Percentiles rank a stretch among this genome's conserved stretches.
Evolutionary conservation across 1,140 invertebrate species (phyloP).

Genomic region (Propsilocerus akamusi): DNA sequence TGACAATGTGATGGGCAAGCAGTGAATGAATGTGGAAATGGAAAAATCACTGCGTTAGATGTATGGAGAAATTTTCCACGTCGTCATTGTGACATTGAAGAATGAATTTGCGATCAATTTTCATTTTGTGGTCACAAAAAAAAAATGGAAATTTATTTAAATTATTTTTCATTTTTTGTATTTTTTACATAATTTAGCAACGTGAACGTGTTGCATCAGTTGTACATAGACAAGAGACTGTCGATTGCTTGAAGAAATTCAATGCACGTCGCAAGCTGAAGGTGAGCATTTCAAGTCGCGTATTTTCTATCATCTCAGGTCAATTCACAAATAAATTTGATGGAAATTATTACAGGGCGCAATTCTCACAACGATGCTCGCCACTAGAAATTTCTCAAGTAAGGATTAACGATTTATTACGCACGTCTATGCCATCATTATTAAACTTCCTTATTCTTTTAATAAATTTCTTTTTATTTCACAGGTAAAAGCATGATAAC

Average conservation of each 20-base stretch:
- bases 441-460: constrained; percentile 6
- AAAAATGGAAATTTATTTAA: no score
- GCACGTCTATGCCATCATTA: constrained; percentile 19
- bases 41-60: no score
- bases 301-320: constrained; percentile 10
- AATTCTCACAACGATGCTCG: constrained; percentile 86
- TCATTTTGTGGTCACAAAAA: no score
- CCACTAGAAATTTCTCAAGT: constrained; percentile 89
- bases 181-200: no score
- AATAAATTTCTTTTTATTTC: constrained; percentile 7
- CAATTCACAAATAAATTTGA: background rate
- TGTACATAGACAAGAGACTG: constrained; percentile 86
- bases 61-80: no score
- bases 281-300: constrained; percentile 31
- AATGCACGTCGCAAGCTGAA: constrained; percentile 88
- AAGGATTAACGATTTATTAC: constrained; percentile 30
- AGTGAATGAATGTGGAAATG: no score
- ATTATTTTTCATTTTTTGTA: no score
- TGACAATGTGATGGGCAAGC: no score
- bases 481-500: constrained; percentile 38
- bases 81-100: no score
- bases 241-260: constrained; percentile 92
- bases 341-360: constrained; percentile 45
- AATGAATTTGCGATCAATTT: no score
- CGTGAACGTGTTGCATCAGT: constrained; percentile 77